phyloP scores from a whole-genome alignment of 2,113 vertebrate species.

The Propithecus coquereli region DNA sequence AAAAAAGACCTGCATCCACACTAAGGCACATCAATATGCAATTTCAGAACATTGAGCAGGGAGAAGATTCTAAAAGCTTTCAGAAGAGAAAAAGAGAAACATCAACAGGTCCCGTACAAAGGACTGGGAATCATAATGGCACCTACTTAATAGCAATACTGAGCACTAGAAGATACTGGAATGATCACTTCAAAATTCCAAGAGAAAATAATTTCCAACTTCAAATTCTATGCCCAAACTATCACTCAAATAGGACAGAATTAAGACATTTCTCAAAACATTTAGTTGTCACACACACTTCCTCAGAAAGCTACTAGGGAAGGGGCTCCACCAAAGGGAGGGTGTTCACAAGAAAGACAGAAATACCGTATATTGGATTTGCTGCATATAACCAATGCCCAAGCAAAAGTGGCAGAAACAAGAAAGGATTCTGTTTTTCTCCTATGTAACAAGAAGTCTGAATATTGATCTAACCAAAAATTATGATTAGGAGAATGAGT shows the following conservation, averaged over 20 bases:
- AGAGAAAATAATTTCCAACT: background rate
- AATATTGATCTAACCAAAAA: background rate
- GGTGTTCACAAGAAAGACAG: background rate
- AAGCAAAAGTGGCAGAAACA: background rate
- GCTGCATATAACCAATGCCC: background rate
- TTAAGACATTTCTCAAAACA: conserved; percentile 31
- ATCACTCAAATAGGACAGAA: background rate
- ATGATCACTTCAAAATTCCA: background rate
- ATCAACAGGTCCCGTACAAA: background rate
- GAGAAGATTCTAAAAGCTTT: background rate
- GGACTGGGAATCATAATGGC: background rate
- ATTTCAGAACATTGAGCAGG: background rate
- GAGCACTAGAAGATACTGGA: background rate
- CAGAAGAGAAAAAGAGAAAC: background rate
- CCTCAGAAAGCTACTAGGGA: background rate
- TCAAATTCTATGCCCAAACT: background rate
- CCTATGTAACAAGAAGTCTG: background rate
- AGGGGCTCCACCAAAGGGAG: background rate
- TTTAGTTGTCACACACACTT: background rate
- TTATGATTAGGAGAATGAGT: background rate
- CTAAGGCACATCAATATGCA: background rate
- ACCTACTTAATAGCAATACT: background rate
- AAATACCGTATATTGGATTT: background rate
- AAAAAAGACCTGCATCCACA: background rate
- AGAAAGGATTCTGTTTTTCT: background rate